Evolutionary conservation across 2,797 vertebrate genomes (phyloP), one percentile per base, ranked within the genome.

Genomic region (Gila robusta): DNA sequence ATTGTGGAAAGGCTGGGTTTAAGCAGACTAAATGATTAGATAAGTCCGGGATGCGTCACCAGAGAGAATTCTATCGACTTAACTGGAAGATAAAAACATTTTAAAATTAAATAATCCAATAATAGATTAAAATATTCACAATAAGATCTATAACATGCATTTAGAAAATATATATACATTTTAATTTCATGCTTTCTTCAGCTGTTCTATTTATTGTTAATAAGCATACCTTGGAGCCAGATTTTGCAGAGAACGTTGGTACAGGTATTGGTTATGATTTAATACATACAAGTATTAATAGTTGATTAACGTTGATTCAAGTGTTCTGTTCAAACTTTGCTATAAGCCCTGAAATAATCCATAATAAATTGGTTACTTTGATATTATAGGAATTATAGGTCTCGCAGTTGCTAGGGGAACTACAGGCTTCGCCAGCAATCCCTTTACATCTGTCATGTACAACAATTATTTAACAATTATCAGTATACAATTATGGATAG

Each of bases 391-490:
- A 39, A 71, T 49, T 49, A 62, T 37, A 26, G 79, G 66, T 79
- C 17, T 17, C 16, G 0, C 78, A 7, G 84, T 86, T 86, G 78
- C 78, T 73, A 86, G 44, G 70, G 56, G 70, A 86, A 81, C 84
- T 64, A 66, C 78, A 67, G 69, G 39, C 69, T 71, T 71, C 5
- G 3, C 28, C 26, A 69, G 66, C 49, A 71, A 74, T 66, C 32
- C 54, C 56, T 73, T 44, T 66, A 54, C 16, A 79, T 74, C 56
- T 41, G 41, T 41, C 32, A 64, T 39, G 56, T 39, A 64, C 21
- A 72, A 80, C 28, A 32, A 32, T 32, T 32, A 32, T 32, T 32
- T 32, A 32, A 32, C 28, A 32, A 32, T 32, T 32, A 32, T 85
- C 77, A n/a, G 39, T 47, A 59, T 39, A 79, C 78, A 52, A 8